Percentiles rank a stretch among this genome's conserved stretches.
Evolutionary conservation across 2,797 vertebrate genomes (phyloP).

Genomic region (Aquila chrysaetos): DNA sequence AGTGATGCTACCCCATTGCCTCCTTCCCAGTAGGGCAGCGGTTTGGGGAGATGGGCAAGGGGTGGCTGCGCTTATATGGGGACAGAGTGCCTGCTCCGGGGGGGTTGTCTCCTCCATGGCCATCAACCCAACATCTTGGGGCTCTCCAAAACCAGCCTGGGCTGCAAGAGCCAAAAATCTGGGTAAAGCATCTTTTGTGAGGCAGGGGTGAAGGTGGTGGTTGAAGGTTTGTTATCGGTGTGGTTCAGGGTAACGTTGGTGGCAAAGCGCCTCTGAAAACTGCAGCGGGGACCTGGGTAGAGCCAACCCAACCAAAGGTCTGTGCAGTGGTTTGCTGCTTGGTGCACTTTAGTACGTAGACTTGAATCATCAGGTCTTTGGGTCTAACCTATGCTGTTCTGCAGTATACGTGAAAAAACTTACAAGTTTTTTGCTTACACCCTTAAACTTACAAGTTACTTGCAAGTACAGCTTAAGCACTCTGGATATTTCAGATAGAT

Average conservation of each 20-base stretch:
- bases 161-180: background rate
- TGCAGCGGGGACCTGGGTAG: background rate
- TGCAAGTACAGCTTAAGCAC: background rate
- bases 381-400: background rate
- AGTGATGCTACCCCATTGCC: background rate
- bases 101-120: background rate
- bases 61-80: background rate
- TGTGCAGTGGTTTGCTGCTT: background rate
- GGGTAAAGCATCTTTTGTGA: background rate
- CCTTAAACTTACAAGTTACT: too few species aligned
- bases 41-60: constrained; percentile 6
- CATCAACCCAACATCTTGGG: background rate
- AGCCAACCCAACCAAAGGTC: background rate
- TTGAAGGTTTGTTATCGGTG: background rate
- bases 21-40: background rate
- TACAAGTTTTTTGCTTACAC: too few species aligned
- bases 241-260: background rate
- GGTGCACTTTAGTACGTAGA: background rate
- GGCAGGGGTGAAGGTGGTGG: background rate
- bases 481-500: background rate
- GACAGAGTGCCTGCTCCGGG: fast-evolving
- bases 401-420: background rate
- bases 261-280: background rate
- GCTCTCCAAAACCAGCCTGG: background rate
- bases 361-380: background rate